Conservation (phyloP, 2,888 invertebrate genomes). For the Galeopsomyia nigrocyanea region DNA sequence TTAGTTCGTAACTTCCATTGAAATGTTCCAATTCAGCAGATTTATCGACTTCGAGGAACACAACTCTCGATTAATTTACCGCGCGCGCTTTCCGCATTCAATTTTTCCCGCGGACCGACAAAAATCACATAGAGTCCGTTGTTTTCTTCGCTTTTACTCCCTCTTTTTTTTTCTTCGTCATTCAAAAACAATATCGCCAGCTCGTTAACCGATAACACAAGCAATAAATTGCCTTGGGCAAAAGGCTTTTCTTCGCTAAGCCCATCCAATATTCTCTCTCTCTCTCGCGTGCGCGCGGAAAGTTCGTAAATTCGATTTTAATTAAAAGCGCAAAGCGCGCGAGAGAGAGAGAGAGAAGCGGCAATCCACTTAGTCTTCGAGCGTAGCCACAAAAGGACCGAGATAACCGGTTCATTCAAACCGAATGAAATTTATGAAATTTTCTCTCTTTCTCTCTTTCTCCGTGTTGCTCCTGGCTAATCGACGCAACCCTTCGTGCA, state of each 20-base stretch:
- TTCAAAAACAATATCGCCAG: constrained; percentile 10
- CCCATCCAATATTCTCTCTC: neutral
- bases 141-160: no score
- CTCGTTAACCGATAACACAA: constrained; percentile 3
- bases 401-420: constrained; percentile 22
- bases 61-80: constrained; percentile 1
- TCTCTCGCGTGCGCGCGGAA: neutral
- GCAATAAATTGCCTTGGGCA: constrained; percentile 2
- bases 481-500: neutral
- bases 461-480: constrained; percentile 6
- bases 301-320: constrained; percentile 32
- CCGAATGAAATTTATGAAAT: constrained; percentile 20
- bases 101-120: neutral
- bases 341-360: neutral
- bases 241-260: neutral
- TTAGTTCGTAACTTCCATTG: neutral
- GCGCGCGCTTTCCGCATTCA: neutral
- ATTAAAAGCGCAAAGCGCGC: constrained; percentile 21
- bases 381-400: constrained; percentile 14
- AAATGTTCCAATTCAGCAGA: neutral
- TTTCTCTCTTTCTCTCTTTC: no score
- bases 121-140: no score
- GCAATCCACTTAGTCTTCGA: constrained; percentile 14
- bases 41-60: constrained; percentile 18
- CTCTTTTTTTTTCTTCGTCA: neutral